Evolutionary conservation across 2,888 invertebrate species (phyloP).

Genomic region (Thereva unica): DNA sequence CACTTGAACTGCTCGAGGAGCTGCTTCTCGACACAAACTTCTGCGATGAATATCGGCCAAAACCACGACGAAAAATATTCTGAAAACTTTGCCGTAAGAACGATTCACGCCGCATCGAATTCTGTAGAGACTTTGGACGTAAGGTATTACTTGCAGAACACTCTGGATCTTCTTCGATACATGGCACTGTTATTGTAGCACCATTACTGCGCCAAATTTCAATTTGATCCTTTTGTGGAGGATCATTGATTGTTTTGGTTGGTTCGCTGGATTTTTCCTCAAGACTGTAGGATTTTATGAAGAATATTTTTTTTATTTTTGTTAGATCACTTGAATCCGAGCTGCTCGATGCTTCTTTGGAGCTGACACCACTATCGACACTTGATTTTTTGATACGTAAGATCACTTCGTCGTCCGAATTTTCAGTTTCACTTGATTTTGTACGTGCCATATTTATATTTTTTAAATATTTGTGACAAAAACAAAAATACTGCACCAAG

Average conservation of each 20-base stretch:
- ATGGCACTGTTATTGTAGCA: not conserved
- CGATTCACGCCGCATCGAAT: slow-evolving; percentile 15
- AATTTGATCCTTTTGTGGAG: slow-evolving; percentile 4
- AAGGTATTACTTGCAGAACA: no score
- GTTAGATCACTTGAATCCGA: not conserved
- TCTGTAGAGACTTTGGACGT: not conserved
- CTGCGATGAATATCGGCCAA: slow-evolving; percentile 7
- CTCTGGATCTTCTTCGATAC: not conserved
- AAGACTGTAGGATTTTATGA: slow-evolving; percentile 11
- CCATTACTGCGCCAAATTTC: not conserved
- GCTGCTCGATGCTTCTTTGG: no score
- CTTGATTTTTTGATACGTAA: slow-evolving; percentile 17
- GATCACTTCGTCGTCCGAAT: slow-evolving; percentile 23
- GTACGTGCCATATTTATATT: slow-evolving; percentile 28
- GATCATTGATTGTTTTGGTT: slow-evolving; percentile 3
- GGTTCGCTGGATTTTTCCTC: slow-evolving; percentile 8
- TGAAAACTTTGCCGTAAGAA: slow-evolving; percentile 27
- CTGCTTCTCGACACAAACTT: not conserved
- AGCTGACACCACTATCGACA: not conserved
- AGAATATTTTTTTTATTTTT: not conserved
- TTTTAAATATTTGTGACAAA: not conserved
- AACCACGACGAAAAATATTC: slow-evolving; percentile 25
- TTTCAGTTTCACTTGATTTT: slow-evolving; percentile 31
- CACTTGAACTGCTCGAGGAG: slow-evolving; percentile 16
- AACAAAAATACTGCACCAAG: no score